Evolutionary conservation across 2,888 invertebrate species (phyloP).

Genomic region (Lydus trimaculatus): DNA sequence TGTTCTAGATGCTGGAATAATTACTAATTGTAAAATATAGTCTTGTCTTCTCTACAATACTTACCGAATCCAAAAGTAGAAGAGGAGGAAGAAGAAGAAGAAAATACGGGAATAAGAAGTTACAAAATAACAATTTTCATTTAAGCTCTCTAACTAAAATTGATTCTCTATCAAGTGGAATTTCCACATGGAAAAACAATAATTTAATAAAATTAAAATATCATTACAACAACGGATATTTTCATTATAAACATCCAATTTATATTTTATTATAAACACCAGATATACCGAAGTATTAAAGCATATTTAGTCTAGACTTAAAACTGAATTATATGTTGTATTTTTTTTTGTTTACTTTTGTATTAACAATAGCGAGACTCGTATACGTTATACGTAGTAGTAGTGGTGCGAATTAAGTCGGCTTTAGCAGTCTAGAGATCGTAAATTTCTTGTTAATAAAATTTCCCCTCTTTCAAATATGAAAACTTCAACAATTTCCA

Average conservation of each 20-base stretch:
- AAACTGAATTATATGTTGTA: not conserved
- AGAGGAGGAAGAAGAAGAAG: slow-evolving; percentile 9
- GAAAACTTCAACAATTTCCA: slow-evolving; percentile 32
- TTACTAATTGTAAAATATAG: too few relatives aligned
- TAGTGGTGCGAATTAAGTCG: slow-evolving; percentile 38
- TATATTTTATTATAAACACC: not conserved
- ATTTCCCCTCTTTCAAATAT: slow-evolving; percentile 38
- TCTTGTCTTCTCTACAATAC: slow-evolving; percentile 24
- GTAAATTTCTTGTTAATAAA: slow-evolving; percentile 43
- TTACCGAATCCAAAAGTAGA: slow-evolving; percentile 29
- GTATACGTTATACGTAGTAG: not conserved
- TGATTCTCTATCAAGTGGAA: slow-evolving; percentile 11
- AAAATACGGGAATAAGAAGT: slow-evolving; percentile 16
- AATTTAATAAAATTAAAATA: not conserved
- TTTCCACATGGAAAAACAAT: slow-evolving; percentile 3
- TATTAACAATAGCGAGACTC: not conserved
- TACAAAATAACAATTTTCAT: slow-evolving; percentile 26
- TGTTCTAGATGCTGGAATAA: too few relatives aligned
- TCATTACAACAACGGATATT: not conserved
- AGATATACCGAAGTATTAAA: not conserved
- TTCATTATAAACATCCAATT: not conserved
- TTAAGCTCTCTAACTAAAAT: slow-evolving; percentile 15
- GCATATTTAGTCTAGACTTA: not conserved
- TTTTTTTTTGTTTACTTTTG: not conserved
- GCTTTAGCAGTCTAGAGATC: slow-evolving; percentile 40